phyloP scores from a whole-genome alignment of 2,888 invertebrate genomes.

The Pachymerium ferrugineum region DNA sequence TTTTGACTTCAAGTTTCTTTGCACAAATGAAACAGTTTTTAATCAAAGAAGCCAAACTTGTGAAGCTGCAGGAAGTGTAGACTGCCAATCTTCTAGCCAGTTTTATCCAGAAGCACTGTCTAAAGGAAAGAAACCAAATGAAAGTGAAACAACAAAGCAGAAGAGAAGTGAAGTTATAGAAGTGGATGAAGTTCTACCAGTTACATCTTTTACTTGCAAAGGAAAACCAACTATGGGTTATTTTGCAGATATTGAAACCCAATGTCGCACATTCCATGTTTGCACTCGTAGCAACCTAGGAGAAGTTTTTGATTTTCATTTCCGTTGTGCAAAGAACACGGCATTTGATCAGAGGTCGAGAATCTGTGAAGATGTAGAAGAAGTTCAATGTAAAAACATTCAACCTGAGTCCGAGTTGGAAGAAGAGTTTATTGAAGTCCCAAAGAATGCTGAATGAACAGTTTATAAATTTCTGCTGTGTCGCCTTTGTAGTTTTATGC shows the following conservation, averaged over 20 bases:
- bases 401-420: neutral
- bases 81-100: neutral
- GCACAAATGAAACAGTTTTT: conserved; percentile 31
- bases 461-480: no score
- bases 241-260: conserved; percentile 18
- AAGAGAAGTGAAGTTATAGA: neutral
- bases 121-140: neutral
- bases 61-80: neutral
- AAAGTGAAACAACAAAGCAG: neutral
- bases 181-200: neutral
- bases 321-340: conserved; percentile 28
- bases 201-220: conserved; percentile 28
- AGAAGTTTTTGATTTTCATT: conserved; percentile 6
- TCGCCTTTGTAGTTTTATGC: no score
- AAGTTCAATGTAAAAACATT: conserved; percentile 25
- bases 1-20: conserved; percentile 29
- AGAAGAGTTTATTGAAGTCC: neutral
- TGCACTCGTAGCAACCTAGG: conserved; percentile 10
- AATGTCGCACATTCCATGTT: conserved; percentile 27
- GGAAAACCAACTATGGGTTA: conserved; percentile 25
- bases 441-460: no score
- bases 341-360: conserved; percentile 14
- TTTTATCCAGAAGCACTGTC: neutral
- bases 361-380: conserved; percentile 5
- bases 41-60: conserved; percentile 29